These are phyloP conservation scores for Sycophila texana DNA, from an alignment of 2,888 invertebrate species.

Conservation along the genomic window DNA sequence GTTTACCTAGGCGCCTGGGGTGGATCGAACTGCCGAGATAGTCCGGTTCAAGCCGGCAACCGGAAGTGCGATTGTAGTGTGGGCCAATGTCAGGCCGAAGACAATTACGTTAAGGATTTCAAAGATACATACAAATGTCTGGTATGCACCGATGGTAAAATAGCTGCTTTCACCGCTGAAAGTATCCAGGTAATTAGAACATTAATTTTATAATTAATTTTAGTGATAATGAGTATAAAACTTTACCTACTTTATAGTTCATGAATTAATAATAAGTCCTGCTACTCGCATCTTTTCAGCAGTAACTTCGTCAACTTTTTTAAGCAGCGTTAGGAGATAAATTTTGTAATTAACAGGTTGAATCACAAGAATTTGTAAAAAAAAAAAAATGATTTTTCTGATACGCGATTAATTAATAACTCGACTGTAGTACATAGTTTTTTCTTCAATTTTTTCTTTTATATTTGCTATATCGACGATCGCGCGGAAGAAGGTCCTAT, in stretches of 20 bases:
- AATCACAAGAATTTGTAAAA: no score
- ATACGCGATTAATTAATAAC: no score
- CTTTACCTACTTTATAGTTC: background rate
- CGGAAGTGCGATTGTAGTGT: slow-evolving; percentile 82
- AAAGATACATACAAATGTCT: slow-evolving; percentile 87
- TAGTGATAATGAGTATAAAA: background rate
- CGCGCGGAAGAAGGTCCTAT: no score
- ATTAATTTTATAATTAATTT: background rate
- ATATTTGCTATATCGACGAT: no score
- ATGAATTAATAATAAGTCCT: background rate
- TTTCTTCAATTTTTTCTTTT: no score
- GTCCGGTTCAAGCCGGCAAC: slow-evolving; percentile 83
- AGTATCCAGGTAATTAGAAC: slow-evolving; percentile 85
- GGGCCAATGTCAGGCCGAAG: slow-evolving; percentile 83
- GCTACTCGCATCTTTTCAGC: background rate
- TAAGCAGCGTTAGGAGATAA: no score
- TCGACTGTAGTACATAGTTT: no score
- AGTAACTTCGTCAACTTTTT: no score
- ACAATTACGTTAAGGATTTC: slow-evolving; percentile 89
- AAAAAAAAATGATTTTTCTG: no score
- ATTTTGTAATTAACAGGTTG: no score
- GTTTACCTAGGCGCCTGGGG: slow-evolving; percentile 95
- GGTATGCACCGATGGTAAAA: slow-evolving; percentile 82
- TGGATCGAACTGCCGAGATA: slow-evolving; percentile 91
- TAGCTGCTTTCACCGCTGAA: slow-evolving; percentile 95